These are phyloP conservation scores for Hypena proboscidalis DNA, from an alignment of 2,888 invertebrate species.

Conservation along the genomic window DNA sequence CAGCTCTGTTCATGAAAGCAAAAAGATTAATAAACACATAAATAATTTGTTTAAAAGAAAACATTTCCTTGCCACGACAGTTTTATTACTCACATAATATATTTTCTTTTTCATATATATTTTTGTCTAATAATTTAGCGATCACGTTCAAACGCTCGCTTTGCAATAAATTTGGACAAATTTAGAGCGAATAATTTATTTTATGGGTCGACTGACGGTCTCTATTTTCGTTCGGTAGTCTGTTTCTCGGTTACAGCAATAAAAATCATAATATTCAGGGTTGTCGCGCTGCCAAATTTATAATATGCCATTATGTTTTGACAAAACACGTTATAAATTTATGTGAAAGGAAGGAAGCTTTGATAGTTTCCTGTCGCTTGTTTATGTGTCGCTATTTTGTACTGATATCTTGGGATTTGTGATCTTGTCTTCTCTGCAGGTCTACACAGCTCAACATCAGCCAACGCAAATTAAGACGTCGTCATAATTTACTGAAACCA, in stretches of 20 bases:
- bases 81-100: slow-evolving; percentile 35
- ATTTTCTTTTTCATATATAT: slow-evolving; percentile 31
- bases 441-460: no score
- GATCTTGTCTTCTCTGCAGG: not conserved
- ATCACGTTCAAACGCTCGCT: slow-evolving; percentile 42
- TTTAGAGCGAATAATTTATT: slow-evolving; percentile 45
- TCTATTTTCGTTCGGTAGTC: slow-evolving; percentile 35
- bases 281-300: slow-evolving; percentile 41
- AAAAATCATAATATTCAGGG: slow-evolving; percentile 39
- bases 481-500: no score
- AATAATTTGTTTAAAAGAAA: slow-evolving; percentile 41
- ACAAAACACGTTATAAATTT: slow-evolving; percentile 46
- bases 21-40: slow-evolving; percentile 35
- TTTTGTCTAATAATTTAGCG: slow-evolving; percentile 45
- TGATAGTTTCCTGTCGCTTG: slow-evolving; percentile 40
- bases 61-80: slow-evolving; percentile 33
- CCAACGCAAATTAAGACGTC: no score
- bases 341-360: slow-evolving; percentile 40
- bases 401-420: slow-evolving; percentile 9
- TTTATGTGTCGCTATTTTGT: slow-evolving; percentile 24
- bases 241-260: slow-evolving; percentile 31
- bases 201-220: slow-evolving; percentile 34
- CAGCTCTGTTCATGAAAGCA: slow-evolving; percentile 24
- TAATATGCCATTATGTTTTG: slow-evolving; percentile 39
- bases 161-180: slow-evolving; percentile 41